Percentiles rank a stretch among this genome's conserved stretches.
Evolutionary conservation across 2,888 invertebrate species (phyloP).

Genomic region (Allophyes oxyacanthae): DNA sequence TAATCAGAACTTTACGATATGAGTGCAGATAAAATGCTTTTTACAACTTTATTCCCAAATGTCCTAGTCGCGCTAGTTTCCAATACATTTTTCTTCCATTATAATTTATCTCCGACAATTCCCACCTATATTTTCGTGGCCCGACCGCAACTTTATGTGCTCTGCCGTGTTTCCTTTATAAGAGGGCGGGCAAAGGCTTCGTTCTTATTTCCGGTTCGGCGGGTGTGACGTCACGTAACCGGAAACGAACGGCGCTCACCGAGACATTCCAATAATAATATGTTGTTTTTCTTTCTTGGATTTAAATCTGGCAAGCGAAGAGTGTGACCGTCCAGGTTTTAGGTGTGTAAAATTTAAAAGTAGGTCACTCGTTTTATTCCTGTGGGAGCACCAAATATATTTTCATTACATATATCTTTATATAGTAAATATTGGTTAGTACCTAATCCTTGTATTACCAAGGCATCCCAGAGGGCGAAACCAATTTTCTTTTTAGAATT

Average conservation of each 20-base stretch:
- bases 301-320: slow-evolving; percentile 27
- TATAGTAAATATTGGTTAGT: too few species aligned
- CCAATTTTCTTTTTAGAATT: too few species aligned
- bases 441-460: too few species aligned
- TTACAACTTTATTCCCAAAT: slow-evolving; percentile 19
- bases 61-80: slow-evolving; percentile 17
- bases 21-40: too few species aligned
- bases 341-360: too few species aligned
- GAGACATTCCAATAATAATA: slow-evolving; percentile 67
- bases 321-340: too few species aligned
- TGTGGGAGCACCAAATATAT: too few species aligned
- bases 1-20: too few species aligned
- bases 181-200: slow-evolving; percentile 78
- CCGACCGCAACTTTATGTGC: slow-evolving; percentile 70
- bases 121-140: slow-evolving; percentile 59
- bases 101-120: slow-evolving; percentile 22
- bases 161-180: slow-evolving; percentile 76
- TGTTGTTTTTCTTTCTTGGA: slow-evolving; percentile 52
- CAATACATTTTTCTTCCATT: slow-evolving; percentile 6
- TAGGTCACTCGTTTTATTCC: too few species aligned
- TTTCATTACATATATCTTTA: too few species aligned
- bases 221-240: slow-evolving; percentile 74
- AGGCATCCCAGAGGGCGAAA: too few species aligned
- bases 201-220: slow-evolving; percentile 80
- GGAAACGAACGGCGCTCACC: slow-evolving; percentile 63